Evolutionary conservation across 1,140 invertebrate genomes (phyloP), one percentile per base, ranked within the genome.

Genomic region (Lineus longissimus): DNA sequence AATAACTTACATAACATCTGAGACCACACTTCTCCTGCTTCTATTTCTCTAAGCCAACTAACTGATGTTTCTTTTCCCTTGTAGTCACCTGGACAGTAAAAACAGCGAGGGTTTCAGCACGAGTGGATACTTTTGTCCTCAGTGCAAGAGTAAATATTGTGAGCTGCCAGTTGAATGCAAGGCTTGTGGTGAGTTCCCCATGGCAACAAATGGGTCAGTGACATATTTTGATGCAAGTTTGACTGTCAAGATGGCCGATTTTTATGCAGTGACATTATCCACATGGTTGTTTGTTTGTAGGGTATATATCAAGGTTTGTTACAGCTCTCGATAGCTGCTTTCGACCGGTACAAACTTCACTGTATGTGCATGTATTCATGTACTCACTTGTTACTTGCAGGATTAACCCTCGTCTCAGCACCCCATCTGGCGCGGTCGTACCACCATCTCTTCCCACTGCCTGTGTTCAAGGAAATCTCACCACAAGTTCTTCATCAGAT

Each of bases 61-160:
- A 11, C 29, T 59, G 45, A 27, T 30, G 30, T 59, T 51, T 59
- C 54, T 63, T 60, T 59, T 76, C 57, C 62, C 25, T 72, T 75
- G 45, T 73, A 82, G 81, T 64, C 81, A 82, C 64, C 62, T 80
- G 17, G 81, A 82, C 68, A 90, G 88, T 71, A 79, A 84, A 40
- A 86, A 73, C 25, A 65, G 80, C 87, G 62, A 88, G 30, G 77
- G 81, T 1, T 83, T 84, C 68, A 77, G 80, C 82, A 72, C 87
- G 36, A 87, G 86, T 17, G 95, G 95, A 1, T 97, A 96, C 77
- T 89, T 95, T 73, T 99, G 95, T 81, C 95, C 94, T 25, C 94
- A 97, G 76, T 99, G 97, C 83, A 88, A 89, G 64, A 93, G 92
- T 79, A 97, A 97, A 84, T 97, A 98, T 81, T 99, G 96, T 83